phyloP scores from a whole-genome alignment of 2,888 invertebrate species.

The Griposia aprilina region DNA sequence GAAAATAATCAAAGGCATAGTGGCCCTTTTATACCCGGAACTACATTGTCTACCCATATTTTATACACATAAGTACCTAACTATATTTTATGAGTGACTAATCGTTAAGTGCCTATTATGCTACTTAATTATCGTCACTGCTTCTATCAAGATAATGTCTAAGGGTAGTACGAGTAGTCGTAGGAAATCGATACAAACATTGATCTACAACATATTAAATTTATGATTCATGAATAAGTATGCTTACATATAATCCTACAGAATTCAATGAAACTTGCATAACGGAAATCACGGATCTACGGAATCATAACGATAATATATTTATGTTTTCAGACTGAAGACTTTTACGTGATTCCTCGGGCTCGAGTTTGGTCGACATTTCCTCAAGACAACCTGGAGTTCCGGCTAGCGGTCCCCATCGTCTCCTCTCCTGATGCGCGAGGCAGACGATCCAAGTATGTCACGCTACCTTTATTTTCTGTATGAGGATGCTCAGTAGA shows the following conservation, averaged over 20 bases:
- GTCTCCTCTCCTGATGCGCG: slow-evolving; percentile 20
- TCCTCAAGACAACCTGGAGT: slow-evolving; percentile 43
- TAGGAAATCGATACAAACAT: neutral
- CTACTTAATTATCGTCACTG: neutral
- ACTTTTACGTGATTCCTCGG: slow-evolving; percentile 51
- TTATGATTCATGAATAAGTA: slow-evolving; percentile 7
- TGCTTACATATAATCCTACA: no score
- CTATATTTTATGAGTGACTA: neutral
- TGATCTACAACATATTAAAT: neutral
- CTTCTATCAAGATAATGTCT: slow-evolving; percentile 15
- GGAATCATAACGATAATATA: neutral
- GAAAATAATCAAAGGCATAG: neutral
- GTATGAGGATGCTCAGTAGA: neutral
- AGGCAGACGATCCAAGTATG: slow-evolving; percentile 31
- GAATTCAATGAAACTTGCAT: neutral
- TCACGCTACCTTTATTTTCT: neutral
- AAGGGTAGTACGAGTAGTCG: slow-evolving; percentile 7
- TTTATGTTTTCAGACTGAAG: slow-evolving; percentile 50
- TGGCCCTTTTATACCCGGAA: neutral
- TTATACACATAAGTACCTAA: neutral
- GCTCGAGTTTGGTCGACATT: slow-evolving; percentile 48
- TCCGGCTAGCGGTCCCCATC: slow-evolving; percentile 50
- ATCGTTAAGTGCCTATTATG: neutral
- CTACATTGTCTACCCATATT: neutral
- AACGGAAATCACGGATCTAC: no score